Evolutionary conservation across 2,113 vertebrate species (phyloP).

Genomic region (Carettochelys insculpta): DNA sequence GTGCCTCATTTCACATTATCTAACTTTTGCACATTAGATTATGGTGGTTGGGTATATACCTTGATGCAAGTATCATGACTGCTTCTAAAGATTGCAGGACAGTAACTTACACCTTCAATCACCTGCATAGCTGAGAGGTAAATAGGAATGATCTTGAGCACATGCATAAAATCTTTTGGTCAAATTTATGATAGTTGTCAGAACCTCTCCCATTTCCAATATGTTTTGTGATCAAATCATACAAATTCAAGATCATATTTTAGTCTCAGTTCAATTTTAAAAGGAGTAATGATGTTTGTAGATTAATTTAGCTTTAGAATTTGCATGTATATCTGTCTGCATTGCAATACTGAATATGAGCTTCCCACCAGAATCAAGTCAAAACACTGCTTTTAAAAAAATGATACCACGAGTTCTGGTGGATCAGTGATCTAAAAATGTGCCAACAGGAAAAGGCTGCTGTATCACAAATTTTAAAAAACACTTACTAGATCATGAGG

Average conservation of each 20-base stretch:
- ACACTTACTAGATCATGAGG: conserved; percentile 98
- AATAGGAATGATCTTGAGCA: background rate
- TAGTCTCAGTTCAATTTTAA: background rate
- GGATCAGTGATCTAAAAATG: background rate
- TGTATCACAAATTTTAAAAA: conserved; percentile 48
- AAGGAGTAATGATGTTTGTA: background rate
- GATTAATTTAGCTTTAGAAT: background rate
- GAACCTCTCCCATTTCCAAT: background rate
- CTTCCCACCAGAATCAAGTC: background rate
- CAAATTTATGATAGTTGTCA: background rate
- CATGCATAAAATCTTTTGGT: background rate
- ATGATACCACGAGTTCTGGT: background rate
- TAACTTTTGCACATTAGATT: background rate
- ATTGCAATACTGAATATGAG: background rate
- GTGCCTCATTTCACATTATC: background rate
- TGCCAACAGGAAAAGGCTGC: conserved; percentile 1
- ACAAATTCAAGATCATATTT: background rate
- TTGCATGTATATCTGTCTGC: background rate
- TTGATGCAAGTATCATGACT: background rate
- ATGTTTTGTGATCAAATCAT: background rate
- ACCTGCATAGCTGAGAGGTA: background rate
- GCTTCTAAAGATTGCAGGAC: background rate
- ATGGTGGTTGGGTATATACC: background rate
- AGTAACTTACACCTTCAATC: background rate
- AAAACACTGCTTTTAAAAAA: background rate